These are phyloP conservation scores for Phymastichus coffea DNA, from an alignment of 1,140 invertebrate species.

Conservation along the genomic window DNA sequence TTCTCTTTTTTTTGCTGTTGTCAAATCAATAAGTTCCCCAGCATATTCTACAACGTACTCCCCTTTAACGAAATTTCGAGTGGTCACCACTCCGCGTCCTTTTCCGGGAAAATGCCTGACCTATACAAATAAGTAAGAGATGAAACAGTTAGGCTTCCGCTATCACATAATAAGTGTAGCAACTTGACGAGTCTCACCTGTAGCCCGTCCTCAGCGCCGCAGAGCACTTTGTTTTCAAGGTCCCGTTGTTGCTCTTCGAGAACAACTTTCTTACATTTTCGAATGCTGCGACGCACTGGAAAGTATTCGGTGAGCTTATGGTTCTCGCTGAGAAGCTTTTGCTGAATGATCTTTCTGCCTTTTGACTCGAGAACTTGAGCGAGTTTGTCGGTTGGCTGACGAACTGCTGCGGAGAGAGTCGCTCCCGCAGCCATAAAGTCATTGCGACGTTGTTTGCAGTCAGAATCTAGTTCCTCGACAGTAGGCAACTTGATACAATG, in stretches of 20 bases:
- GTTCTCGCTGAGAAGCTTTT: slow-evolving; percentile 10
- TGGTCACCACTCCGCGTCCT: slow-evolving; percentile 77
- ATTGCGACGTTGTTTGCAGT: slow-evolving; percentile 11
- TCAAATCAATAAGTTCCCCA: slow-evolving; percentile 86
- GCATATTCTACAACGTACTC: slow-evolving; percentile 97
- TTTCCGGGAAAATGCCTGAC: slow-evolving; percentile 70
- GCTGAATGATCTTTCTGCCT: slow-evolving; percentile 9
- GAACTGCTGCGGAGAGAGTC: slow-evolving; percentile 21
- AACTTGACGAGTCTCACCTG: too few relatives aligned
- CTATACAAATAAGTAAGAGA: slow-evolving; percentile 45
- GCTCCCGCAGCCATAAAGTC: slow-evolving; percentile 27
- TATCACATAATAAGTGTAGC: too few relatives aligned
- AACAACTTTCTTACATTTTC: slow-evolving; percentile 82
- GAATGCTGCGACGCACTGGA: slow-evolving; percentile 80
- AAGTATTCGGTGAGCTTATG: slow-evolving; percentile 91
- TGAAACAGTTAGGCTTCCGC: too few relatives aligned
- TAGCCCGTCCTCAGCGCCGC: slow-evolving; percentile 80
- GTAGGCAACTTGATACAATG: slow-evolving; percentile 50
- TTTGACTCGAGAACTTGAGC: slow-evolving; percentile 14
- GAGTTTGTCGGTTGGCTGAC: slow-evolving; percentile 34
- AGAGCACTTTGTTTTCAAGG: slow-evolving; percentile 75
- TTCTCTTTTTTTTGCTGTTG: slow-evolving; percentile 83
- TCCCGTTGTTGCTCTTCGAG: slow-evolving; percentile 81
- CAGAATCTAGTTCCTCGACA: slow-evolving; percentile 29
- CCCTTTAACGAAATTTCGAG: slow-evolving; percentile 74